Conservation (phyloP, 2,888 invertebrate genomes). For the Onthophagus sagittarius region DNA sequence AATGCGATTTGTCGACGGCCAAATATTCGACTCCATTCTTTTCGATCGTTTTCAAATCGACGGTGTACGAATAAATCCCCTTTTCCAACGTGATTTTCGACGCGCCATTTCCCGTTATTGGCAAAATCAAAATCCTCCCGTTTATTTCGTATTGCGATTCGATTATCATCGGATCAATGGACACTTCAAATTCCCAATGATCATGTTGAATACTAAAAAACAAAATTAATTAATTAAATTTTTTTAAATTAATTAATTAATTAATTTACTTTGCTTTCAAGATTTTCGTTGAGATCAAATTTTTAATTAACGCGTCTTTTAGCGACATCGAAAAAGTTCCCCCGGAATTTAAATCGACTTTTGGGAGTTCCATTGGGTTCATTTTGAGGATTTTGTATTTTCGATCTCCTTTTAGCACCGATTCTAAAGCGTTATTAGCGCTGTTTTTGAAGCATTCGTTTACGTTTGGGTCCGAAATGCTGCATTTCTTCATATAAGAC, state of each 20-base stretch:
- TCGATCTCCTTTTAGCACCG: conserved; percentile 1
- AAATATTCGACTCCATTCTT: background rate
- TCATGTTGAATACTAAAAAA: background rate
- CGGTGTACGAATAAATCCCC: background rate
- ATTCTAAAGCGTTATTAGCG: background rate
- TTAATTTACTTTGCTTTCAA: background rate
- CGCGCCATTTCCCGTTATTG: conserved; percentile 39
- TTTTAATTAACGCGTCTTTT: background rate
- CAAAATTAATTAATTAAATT: background rate
- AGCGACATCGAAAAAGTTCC: background rate
- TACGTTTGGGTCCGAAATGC: background rate
- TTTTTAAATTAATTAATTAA: background rate
- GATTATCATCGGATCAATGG: background rate
- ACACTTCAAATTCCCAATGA: background rate
- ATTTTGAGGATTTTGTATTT: background rate
- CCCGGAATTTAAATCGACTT: background rate
- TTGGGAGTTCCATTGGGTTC: background rate
- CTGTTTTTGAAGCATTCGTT: background rate
- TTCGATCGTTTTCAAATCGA: conserved; percentile 1
- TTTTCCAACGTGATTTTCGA: conserved; percentile 33
- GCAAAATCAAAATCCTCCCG: conserved; percentile 38
- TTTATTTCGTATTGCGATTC: conserved; percentile 36
- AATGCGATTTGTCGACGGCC: background rate
- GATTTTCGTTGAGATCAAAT: background rate
- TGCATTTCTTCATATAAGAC: background rate